A percentile compares a stretch with the other conserved stretches of the same genome.
These are phyloP conservation scores for Monochamus alternatus DNA, from an alignment of 2,888 invertebrate species.

Conservation along the genomic window DNA sequence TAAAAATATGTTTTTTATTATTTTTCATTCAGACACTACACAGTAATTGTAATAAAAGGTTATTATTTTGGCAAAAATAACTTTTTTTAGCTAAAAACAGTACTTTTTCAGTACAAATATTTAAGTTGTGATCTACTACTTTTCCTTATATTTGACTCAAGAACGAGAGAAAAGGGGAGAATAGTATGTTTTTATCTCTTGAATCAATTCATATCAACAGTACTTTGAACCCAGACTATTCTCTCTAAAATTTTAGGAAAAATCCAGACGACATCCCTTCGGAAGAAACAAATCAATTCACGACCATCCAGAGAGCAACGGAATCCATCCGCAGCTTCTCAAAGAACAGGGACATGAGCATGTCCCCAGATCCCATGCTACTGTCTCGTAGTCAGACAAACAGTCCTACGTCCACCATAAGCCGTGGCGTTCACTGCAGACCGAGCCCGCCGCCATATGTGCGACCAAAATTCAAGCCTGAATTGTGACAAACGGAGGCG, in stretches of 20 bases:
- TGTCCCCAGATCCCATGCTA: slow-evolving; percentile 64
- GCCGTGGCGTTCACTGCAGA: slow-evolving; percentile 69
- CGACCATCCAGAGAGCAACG: slow-evolving; percentile 74
- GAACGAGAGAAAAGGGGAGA: too few species aligned
- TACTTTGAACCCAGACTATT: too few species aligned
- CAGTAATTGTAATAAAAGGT: too few species aligned
- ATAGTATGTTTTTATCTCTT: too few species aligned
- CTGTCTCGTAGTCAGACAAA: slow-evolving; percentile 63
- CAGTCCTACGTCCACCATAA: slow-evolving; percentile 68
- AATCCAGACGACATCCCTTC: slow-evolving; percentile 66
- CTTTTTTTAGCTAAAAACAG: too few species aligned
- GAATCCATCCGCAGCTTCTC: slow-evolving; percentile 77
- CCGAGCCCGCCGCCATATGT: slow-evolving; percentile 77
- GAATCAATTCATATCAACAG: too few species aligned
- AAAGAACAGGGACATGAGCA: slow-evolving; percentile 60
- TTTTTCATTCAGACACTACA: too few species aligned
- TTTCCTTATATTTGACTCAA: too few species aligned
- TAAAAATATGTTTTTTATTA: too few species aligned
- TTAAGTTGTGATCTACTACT: too few species aligned
- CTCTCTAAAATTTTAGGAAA: slow-evolving; percentile 53
- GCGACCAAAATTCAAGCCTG: slow-evolving; percentile 73
- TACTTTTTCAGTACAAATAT: too few species aligned
- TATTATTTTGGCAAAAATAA: too few species aligned
- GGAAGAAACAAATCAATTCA: slow-evolving; percentile 78
- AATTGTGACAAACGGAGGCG: slow-evolving; percentile 73